Evolutionary conservation across 2,888 invertebrate species (phyloP), one percentile per base, ranked within the genome.

Genomic region (Cetonia aurata): DNA sequence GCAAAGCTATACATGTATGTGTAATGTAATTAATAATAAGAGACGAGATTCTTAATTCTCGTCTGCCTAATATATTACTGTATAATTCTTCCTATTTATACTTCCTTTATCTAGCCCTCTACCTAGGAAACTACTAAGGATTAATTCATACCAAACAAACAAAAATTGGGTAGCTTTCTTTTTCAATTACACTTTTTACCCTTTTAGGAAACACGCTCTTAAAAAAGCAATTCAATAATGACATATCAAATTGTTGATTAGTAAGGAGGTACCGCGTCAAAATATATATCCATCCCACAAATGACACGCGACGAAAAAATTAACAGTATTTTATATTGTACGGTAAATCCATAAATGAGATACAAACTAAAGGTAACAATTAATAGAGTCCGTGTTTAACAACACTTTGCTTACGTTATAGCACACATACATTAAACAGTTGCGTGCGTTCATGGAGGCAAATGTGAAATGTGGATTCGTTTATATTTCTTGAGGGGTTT

Each of bases 381-480:
- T 56, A 56, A 53, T 31, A 31, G 41, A 17, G 41, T 56, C 56
- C 56, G 56, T 41, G 41, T 56, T 56, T 56, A 56, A 37, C 37
- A 56, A 56, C 41, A 41, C 56, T n/a, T 13, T 41, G 31, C 31
- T 53, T 56, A 41, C 56, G 41, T 41, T 56, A 56, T 56, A 56
- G 37, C 56, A 25, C 25, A 25, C 25, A 56, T 56, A 56, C 41
- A 42, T 56, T 56, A 56, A 17, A 9, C 17, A 41, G 13, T 67
- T 56, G 67, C 56, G 55, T 67, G 67, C 44, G 44, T 33, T 55
- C 56, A 56, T 67, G 44, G 56, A 55, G 56, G 37, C 31, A 67
- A 55, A 67, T 67, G 56, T 67, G 44, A 67, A 67, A 67, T 41
- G 42, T 48, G 42, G 53, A 46, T 56, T 67, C 55, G 55, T 67